Base-by-base conservation (phyloP, 2,113 vertebrate genomes). In the Brachyhypopomus occidentalis region DNA sequence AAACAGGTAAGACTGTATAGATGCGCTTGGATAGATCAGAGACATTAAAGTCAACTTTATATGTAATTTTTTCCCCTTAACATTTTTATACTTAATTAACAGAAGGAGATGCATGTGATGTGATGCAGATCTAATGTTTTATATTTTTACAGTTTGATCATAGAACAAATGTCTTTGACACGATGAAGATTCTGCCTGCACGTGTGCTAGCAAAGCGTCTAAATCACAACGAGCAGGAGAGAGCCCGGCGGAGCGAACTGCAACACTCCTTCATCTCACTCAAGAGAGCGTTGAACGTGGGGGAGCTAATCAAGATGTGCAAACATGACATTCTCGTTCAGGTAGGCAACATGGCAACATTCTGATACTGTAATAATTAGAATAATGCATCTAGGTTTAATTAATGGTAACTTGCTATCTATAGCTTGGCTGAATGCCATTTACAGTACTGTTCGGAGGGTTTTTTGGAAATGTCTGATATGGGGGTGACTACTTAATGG, bases 281-380 rank as follows among this genome's bases (percentile, higher is more conserved):
- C 56, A 70, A 63, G 55, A 78, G 64, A 38, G 45, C 22, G 3
- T 30, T 84, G 19, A 63, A 81, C 0, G 2, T 78, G 19, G 79
- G 55, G 17, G 75, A 75, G 3, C 16, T 20, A 41, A 23, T 67
- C 11, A 20, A 20, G 14, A 41, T 78, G 63, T 66, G 22, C 79
- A 75, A 27, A 20, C 14, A 45, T 30, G 79, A 82, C 19, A 60
- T 84, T 69, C 75, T 84, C 14, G 48, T 30, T 58, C 79, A 82
- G 83, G 83, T 84, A 41, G 1, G 67, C 20, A 66, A 20, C 27
- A 11, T n/a, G 20, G n/a, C 38, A 4, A 2, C 20, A 22, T 30
- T 73, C 17, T n/a, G 16, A 12, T 19, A 8, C 25, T 3, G 25
- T 30, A 8, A 7, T 67, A 5, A 4, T 67, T 22, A 60, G n/a